Base-by-base conservation (phyloP, 1,140 invertebrate species). In the Drosophila elegans region DNA sequence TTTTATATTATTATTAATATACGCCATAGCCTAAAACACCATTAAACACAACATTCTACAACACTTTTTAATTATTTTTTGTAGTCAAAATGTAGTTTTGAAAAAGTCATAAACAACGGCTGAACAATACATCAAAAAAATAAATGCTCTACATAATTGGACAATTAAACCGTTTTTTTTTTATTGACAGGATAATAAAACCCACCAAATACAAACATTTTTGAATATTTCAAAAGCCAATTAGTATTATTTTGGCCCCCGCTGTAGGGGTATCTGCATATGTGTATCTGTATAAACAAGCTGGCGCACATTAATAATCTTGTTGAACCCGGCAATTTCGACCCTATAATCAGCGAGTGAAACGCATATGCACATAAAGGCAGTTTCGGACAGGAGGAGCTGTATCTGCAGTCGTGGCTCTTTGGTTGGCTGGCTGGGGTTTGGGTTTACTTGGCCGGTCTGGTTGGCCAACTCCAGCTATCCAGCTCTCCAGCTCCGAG, bases 281-380 rank as follows among this genome's bases (percentile, higher is more conserved):
- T 73, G 42, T 57, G 48, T 63, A 75, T 75, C 72, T 63, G 71
- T 66, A 69, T 71, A 78, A 73, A 62, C 72, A 83, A 89, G 45
- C 68, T 83, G 83, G 83, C 83, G 76, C 83, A 83, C 83, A 88
- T 88, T 88, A 88, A 88, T 88, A 88, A 88, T 88, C 83, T 88
- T 88, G 83, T 88, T 88, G 83, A 88, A 88, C 83, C 83, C 83
- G 67, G 84, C 83, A 88, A 88, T 88, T 88, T 88, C 79, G 83
- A 88, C 79, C 83, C 83, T 89, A 88, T 83, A 88, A 88, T 88
- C 84, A 88, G 78, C 76, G 79, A 88, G 82, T 88, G 82, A 86
- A 86, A 86, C 82, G 82, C 82, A 86, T 86, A 88, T 86, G 82
- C 83, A 86, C 82, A 86, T 86, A 85, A 82, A 85, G 75, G 48